phyloP scores from a whole-genome alignment of 2,113 vertebrate genomes.

The Tragelaphus scriptus region DNA sequence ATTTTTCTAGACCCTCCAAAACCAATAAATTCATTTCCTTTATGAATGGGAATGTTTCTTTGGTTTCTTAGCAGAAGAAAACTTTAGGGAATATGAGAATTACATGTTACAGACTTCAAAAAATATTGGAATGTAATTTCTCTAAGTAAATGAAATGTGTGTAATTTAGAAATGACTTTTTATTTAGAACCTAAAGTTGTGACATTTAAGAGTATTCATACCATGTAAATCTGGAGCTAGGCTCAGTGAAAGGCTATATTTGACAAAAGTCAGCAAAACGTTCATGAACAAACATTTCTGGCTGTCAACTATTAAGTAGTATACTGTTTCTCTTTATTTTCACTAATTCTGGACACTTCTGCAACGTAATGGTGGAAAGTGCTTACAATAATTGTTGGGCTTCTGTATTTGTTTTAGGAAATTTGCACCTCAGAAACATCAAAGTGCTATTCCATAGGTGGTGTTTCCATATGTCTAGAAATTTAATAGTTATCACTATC shows the following conservation, averaged over 20 bases:
- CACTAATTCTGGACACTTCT: neutral
- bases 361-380: neutral
- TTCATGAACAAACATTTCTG: conserved; percentile 11
- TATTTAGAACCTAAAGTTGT: neutral
- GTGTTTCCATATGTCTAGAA: neutral
- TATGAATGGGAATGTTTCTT: neutral
- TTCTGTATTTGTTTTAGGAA: conserved; percentile 31
- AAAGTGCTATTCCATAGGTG: neutral
- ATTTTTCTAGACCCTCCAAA: neutral
- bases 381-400: neutral
- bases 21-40: neutral
- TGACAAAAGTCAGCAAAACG: neutral
- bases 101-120: neutral
- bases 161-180: conserved; percentile 30
- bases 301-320: neutral
- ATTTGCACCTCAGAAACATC: neutral
- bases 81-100: neutral
- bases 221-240: neutral
- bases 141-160: neutral
- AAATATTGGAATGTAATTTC: neutral
- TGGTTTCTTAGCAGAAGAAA: neutral
- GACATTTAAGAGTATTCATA: neutral
- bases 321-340: neutral
- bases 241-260: neutral
- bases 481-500: neutral